phyloP scores from a whole-genome alignment of 2,113 vertebrate species.

The Crotalus viridis region DNA sequence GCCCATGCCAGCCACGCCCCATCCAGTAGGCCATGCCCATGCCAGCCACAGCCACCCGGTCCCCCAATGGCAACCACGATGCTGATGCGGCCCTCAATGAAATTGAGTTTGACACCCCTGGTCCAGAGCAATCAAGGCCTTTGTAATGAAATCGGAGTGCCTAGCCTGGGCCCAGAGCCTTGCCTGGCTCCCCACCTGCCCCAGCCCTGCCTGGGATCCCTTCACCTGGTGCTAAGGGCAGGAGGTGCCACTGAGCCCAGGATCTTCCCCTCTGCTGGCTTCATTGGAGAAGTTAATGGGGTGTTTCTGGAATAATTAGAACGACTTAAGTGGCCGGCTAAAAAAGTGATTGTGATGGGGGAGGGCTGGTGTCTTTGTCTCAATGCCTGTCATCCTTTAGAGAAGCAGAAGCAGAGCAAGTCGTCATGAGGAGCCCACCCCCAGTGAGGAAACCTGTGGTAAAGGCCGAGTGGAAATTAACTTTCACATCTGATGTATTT shows the following conservation, averaged over 20 bases:
- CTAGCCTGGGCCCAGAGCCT: slow-evolving; percentile 65
- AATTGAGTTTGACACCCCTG: too few species aligned
- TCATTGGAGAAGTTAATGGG: slow-evolving; percentile 72
- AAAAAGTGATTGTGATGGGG: slow-evolving; percentile 62
- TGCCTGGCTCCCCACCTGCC: slow-evolving; percentile 53
- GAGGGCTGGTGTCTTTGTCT: slow-evolving; percentile 31
- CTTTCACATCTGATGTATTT: neutral
- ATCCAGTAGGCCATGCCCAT: too few species aligned
- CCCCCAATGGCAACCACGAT: too few species aligned
- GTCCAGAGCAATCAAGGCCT: slow-evolving; percentile 66
- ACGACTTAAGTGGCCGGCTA: slow-evolving; percentile 68
- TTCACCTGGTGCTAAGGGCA: slow-evolving; percentile 42
- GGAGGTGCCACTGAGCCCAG: neutral
- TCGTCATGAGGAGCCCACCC: neutral
- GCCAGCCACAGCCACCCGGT: too few species aligned
- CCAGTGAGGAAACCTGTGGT: neutral
- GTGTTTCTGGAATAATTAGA: slow-evolving; percentile 73
- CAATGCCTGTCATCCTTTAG: slow-evolving; percentile 16
- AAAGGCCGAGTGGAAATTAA: neutral
- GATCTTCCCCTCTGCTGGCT: slow-evolving; percentile 50
- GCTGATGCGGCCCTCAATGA: too few species aligned
- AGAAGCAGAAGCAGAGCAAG: neutral
- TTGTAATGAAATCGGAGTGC: slow-evolving; percentile 76
- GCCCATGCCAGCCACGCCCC: too few species aligned
- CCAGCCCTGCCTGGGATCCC: slow-evolving; percentile 30